Percentiles rank a stretch among this genome's conserved stretches.
Conservation (phyloP, 2,113 vertebrate genomes). For the Paramormyrops kingsleyae region DNA sequence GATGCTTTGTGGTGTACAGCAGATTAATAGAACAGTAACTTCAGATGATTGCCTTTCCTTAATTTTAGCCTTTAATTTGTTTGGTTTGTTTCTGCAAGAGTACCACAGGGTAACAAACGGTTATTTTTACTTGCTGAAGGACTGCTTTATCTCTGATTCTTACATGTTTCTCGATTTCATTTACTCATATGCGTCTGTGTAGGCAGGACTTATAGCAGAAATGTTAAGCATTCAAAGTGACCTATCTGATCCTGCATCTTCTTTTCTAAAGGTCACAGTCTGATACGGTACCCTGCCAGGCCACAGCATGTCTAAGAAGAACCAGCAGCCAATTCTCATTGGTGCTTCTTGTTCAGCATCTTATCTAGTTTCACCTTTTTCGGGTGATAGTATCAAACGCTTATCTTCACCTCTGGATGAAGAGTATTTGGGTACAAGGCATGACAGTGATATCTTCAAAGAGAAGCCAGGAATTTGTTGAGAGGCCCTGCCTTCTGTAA, state of each 20-base stretch:
- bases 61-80: neutral
- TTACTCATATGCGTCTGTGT: conserved; percentile 18
- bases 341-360: neutral
- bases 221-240: conserved; percentile 13
- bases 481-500: neutral
- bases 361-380: conserved; percentile 18
- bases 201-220: neutral
- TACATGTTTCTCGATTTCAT: neutral
- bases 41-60: neutral
- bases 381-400: neutral
- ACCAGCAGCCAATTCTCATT: neutral
- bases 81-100: neutral
- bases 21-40: neutral
- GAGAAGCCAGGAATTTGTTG: neutral
- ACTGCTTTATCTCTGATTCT: neutral
- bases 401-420: neutral
- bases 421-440: neutral
- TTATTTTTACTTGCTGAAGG: neutral
- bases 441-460: neutral
- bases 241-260: neutral
- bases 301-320: neutral
- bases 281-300: neutral
- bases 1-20: neutral
- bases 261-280: conserved; percentile 13
- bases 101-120: neutral